These are phyloP conservation scores for Gastrophryne carolinensis DNA, from an alignment of 2,797 vertebrate genomes.

Conservation along the genomic window DNA sequence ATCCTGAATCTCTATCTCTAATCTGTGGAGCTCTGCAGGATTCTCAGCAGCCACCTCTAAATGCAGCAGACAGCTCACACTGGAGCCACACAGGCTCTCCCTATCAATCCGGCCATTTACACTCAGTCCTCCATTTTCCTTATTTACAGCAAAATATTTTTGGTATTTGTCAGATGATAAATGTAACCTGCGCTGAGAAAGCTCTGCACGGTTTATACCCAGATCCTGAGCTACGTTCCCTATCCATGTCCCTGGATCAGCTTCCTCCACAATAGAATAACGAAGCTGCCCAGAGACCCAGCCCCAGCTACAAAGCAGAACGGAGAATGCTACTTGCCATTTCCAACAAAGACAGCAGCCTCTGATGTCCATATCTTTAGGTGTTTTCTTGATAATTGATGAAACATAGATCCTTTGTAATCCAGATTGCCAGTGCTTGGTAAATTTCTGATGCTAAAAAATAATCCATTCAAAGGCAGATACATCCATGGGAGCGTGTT, in stretches of 20 bases:
- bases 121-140: slow-evolving; percentile 25
- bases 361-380: slow-evolving; percentile 35
- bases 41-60: slow-evolving; percentile 21
- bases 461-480: slow-evolving; percentile 71
- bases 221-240: slow-evolving; percentile 43
- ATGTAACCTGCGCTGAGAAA: not conserved
- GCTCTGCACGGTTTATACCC: slow-evolving; percentile 11
- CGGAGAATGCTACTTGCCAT: slow-evolving; percentile 33
- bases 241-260: slow-evolving; percentile 24
- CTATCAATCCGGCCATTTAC: slow-evolving; percentile 35
- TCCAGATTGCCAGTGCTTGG: slow-evolving; percentile 50
- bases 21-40: slow-evolving; percentile 12
- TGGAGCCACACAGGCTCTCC: slow-evolving; percentile 36
- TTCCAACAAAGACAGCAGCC: not conserved
- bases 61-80: slow-evolving; percentile 22
- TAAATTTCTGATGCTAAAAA: not conserved
- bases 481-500: slow-evolving; percentile 60
- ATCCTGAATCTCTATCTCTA: slow-evolving; percentile 34
- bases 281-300: slow-evolving; percentile 37
- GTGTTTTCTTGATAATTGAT: slow-evolving; percentile 63
- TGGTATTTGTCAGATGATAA: slow-evolving; percentile 19
- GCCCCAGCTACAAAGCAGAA: slow-evolving; percentile 46
- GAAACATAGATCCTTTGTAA: slow-evolving; percentile 78
- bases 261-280: slow-evolving; percentile 37
- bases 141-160: slow-evolving; percentile 17